A percentile compares a stretch with the other conserved stretches of the same genome.
Evolutionary conservation across 2,113 vertebrate species (phyloP).

Genomic region (Onychorhynchus coronatus): DNA sequence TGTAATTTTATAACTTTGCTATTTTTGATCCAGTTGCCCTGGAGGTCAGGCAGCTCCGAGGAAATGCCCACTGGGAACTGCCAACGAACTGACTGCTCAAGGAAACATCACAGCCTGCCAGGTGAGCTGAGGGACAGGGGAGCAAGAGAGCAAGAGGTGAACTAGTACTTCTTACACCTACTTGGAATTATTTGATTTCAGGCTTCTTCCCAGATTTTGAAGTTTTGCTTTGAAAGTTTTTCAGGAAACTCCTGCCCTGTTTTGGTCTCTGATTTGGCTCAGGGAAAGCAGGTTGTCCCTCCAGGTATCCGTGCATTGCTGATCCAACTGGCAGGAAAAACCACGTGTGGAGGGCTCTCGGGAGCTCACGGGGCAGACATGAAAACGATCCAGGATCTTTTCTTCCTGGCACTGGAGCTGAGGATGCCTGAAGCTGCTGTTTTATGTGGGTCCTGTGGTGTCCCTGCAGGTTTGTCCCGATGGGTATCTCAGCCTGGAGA

Average conservation of each 20-base stretch:
- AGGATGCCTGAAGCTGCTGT: neutral
- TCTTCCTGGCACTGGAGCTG: neutral
- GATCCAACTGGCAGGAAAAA: neutral
- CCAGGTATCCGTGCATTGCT: accelerated
- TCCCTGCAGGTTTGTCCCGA: slow-evolving; percentile 74
- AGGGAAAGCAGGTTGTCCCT: neutral
- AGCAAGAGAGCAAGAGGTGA: accelerated
- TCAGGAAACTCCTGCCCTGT: neutral
- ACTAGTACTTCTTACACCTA: neutral
- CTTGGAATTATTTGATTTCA: neutral
- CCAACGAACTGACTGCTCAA: slow-evolving; percentile 72
- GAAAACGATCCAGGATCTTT: neutral
- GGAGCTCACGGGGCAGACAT: neutral
- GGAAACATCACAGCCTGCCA: slow-evolving; percentile 70
- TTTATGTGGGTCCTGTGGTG: neutral
- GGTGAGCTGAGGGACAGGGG: slow-evolving; percentile 58
- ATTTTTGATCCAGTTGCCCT: slow-evolving; percentile 68
- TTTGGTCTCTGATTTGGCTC: neutral
- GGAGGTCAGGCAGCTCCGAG: slow-evolving; percentile 72
- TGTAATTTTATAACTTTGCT: neutral
- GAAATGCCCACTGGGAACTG: slow-evolving; percentile 75
- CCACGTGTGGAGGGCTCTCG: neutral
- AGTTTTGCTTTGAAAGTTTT: neutral
- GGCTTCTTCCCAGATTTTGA: neutral
- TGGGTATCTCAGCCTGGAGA: slow-evolving; percentile 79